Evolutionary conservation across 1,140 invertebrate species (phyloP), one percentile per base, ranked within the genome.

Genomic region (Drosophila orosa): DNA sequence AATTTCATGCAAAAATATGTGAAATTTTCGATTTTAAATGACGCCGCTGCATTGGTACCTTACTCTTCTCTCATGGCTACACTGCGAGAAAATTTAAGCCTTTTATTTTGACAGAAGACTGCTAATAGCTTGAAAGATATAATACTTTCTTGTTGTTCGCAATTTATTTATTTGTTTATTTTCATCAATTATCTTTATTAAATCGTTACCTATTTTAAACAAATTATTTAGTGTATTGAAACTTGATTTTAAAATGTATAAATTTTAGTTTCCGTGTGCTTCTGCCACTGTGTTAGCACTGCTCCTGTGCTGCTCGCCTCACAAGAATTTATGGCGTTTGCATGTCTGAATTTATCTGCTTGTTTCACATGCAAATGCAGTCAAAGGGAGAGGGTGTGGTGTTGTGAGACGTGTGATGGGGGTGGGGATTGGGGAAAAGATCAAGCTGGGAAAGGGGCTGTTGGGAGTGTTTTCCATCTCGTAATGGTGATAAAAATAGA

Each of bases 1-100:
- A 87, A 87, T 89, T 87, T 87, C 67, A 87, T 87, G 84, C 84
- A 87, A 80, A 87, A 89, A 87, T 87, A 87, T 87, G 84, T 83
- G 80, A 78, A 84, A 80, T 84, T 89, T 89, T 87, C 84, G 84
- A 89, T 83, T 89, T 83, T 80, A 83, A 89, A 77, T 74, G 78
- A 72, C 75, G 80, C 45, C 62, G 48, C 45, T 79, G 56, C 39
- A n/a, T 25, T 55, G 40, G 15, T 57, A 25, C 22, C 55, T 50
- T 39, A 27, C 31, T 45, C 9, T 27, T 37, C 22, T 19, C 13
- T 13, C 45, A 22, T 35, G 31, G n/a, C 10, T 27, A 27, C 39
- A 50, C 65, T 52, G 3, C 4, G 0, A 62, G 2, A 65, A 66
- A 33, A 27, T 4, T 4, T 2, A 0, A 10, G 17, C 4, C 15